Evolutionary conservation across 2,888 invertebrate species (phyloP).

Genomic region (Volucella inanis): DNA sequence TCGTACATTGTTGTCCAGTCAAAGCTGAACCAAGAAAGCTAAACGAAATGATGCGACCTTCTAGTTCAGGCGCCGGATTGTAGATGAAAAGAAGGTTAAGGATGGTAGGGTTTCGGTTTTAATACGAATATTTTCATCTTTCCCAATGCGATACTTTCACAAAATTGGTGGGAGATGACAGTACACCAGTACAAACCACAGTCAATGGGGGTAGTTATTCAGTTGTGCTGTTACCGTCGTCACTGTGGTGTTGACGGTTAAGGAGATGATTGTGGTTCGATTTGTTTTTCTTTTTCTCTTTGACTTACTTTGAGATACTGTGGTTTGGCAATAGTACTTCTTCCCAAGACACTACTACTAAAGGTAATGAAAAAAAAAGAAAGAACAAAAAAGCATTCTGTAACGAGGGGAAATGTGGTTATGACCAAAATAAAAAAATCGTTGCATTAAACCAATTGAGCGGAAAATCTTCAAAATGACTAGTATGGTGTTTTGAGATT

Average conservation of each 20-base stretch:
- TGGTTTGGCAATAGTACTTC: conserved; percentile 32
- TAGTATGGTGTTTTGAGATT: conserved; percentile 12
- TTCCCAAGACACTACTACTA: not conserved
- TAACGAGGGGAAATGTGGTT: conserved; percentile 1
- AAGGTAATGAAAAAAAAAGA: conserved; percentile 16
- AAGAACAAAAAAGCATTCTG: conserved; percentile 17
- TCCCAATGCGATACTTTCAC: conserved; percentile 36
- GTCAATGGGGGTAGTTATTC: not conserved
- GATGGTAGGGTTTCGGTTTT: not conserved
- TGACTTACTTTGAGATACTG: conserved; percentile 18
- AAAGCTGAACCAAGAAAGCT: conserved; percentile 6
- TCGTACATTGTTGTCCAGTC: conserved; percentile 5
- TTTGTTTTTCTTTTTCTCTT: not conserved
- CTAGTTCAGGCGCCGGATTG: conserved; percentile 28
- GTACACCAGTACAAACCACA: not conserved
- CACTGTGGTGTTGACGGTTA: conserved; percentile 50
- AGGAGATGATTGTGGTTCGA: conserved; percentile 52
- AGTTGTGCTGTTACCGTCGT: conserved; percentile 14
- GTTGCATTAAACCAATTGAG: conserved; percentile 28
- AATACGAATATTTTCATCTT: conserved; percentile 32
- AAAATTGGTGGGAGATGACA: conserved; percentile 13
- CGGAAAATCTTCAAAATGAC: not conserved
- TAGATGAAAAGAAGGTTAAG: conserved; percentile 1
- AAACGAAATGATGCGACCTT: conserved; percentile 45
- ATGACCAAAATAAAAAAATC: conserved; percentile 44